Percentiles rank a stretch among this genome's conserved stretches.
phyloP scores from a whole-genome alignment of 2,888 invertebrate species.

The Flabesymbios commensalis region DNA sequence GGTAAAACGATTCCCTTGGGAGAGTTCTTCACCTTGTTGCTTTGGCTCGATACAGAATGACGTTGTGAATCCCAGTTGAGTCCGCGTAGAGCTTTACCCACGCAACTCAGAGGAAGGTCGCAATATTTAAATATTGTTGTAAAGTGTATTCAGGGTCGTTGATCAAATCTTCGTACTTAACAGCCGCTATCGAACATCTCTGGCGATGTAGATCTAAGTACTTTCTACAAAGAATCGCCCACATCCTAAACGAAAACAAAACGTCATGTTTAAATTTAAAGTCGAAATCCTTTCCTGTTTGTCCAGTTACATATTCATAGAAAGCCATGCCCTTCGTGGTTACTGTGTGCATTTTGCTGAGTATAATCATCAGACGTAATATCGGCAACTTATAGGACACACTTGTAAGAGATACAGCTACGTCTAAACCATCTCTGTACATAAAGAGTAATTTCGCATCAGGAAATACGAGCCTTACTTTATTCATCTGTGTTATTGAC shows the following conservation, averaged over 20 bases:
- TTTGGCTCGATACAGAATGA: slow-evolving; percentile 10
- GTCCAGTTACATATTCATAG: no score
- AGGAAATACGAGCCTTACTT: slow-evolving; percentile 16
- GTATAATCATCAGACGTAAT: slow-evolving; percentile 6
- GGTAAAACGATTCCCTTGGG: neutral
- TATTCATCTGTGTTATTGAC: slow-evolving; percentile 4
- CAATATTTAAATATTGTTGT: slow-evolving; percentile 12
- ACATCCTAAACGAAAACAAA: no score
- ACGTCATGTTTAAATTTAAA: no score
- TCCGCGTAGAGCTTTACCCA: slow-evolving; percentile 2
- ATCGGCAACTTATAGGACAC: slow-evolving; percentile 11
- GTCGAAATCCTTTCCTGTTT: no score
- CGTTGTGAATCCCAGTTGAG: slow-evolving; percentile 22
- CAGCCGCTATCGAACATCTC: slow-evolving; percentile 17
- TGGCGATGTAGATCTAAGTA: no score
- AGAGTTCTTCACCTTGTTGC: neutral
- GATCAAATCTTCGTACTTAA: slow-evolving; percentile 9
- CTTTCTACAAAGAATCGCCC: no score
- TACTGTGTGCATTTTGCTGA: no score
- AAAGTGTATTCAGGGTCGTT: neutral
- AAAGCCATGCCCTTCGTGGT: no score
- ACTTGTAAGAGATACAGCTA: slow-evolving; percentile 17
- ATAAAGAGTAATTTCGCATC: slow-evolving; percentile 17
- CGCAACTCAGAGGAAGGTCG: slow-evolving; percentile 7
- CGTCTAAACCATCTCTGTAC: slow-evolving; percentile 21